These are phyloP conservation scores for Machimus rusticus DNA, from an alignment of 2,888 invertebrate genomes.

Conservation along the genomic window DNA sequence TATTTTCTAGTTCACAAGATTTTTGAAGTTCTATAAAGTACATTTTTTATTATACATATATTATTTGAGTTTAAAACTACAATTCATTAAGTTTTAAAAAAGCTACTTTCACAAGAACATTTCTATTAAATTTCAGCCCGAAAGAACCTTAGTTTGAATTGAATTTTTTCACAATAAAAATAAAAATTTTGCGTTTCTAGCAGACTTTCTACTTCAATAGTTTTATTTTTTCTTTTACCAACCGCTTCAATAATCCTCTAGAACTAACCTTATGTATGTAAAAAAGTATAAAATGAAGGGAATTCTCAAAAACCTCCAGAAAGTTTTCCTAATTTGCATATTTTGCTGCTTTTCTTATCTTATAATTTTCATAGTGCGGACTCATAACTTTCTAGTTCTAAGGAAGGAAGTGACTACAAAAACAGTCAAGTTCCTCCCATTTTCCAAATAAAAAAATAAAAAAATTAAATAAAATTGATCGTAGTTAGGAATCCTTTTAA, in stretches of 20 bases:
- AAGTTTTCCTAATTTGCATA: background rate
- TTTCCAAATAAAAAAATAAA: background rate
- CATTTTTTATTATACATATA: too few species aligned
- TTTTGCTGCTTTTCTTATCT: background rate
- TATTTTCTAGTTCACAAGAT: too few species aligned
- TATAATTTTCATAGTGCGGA: background rate
- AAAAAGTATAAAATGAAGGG: background rate
- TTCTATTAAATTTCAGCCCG: background rate
- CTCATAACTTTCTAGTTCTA: background rate
- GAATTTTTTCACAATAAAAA: background rate
- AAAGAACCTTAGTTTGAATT: background rate
- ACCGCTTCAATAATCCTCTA: background rate
- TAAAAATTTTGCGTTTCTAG: background rate
- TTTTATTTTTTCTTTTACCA: background rate
- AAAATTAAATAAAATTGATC: background rate
- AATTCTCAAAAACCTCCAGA: background rate
- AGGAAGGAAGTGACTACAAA: background rate
- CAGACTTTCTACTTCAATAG: background rate
- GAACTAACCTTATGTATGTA: background rate
- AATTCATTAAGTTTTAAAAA: background rate
- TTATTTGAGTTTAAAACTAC: too few species aligned
- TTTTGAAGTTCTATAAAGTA: too few species aligned
- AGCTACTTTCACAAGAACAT: background rate
- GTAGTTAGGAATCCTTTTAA: constrained; percentile 15
- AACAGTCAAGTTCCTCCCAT: background rate